Evolutionary conservation across 2,888 invertebrate genomes (phyloP), one percentile per base, ranked within the genome.

Genomic region (Zelleria hepariella): DNA sequence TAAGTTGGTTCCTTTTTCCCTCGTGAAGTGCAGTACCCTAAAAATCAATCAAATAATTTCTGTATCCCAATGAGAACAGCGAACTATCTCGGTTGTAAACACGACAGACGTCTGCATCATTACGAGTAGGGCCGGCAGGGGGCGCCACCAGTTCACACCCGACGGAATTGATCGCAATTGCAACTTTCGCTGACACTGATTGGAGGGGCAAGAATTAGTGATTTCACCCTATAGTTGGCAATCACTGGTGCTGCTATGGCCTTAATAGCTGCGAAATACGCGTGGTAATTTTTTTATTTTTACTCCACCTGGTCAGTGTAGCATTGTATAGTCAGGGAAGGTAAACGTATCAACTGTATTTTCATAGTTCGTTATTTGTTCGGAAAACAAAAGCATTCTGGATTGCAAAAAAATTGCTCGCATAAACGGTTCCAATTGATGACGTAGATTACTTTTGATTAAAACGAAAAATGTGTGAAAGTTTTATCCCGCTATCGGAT

Each of bases 101-200:
- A 42, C 32, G 32, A 42, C 57, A 47, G 52, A 47, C 56, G 51
- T 42, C 56, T 51, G 52, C 52, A 24, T 59, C 20, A 51, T 51
- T 52, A 59, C 49, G 32, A 42, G 3, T 42, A 51, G 49, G 51
- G 57, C 10, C 57, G 49, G 26, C 52, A 52, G 53, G 47, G 47
- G 57, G 47, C 47, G 48, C 48, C 47, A 26, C 48, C 47, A 56
- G 52, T 58, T 47, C 25, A 32, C 27, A 21, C 55, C 42, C 32
- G 20, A 32, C 32, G 20, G 27, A 55, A 24, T 48, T 48, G 47
- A 57, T 24, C 57, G 25, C 49, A 18, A 59, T 58, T 26, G 53
- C 59, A 49, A 58, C 26, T 59, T 60, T 60, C 55, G 57, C 51
- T 58, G 54, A 61, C 55, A 55, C 60, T 58, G 60, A 60, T 60